These are phyloP conservation scores for Macrophya annulata DNA, from an alignment of 2,888 invertebrate genomes.

Conservation along the genomic window DNA sequence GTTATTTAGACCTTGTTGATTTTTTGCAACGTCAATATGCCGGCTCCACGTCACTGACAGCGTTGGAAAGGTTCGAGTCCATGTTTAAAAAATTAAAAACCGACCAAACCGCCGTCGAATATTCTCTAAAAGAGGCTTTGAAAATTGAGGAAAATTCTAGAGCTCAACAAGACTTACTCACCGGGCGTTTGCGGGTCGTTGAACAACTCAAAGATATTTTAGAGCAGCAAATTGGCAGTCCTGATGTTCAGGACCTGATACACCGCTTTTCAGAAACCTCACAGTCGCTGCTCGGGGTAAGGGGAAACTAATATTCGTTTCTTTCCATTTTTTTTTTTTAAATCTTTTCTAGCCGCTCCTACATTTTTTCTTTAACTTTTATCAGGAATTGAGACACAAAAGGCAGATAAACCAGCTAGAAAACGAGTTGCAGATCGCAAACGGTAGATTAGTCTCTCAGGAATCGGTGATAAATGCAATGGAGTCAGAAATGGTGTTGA, in stretches of 20 bases:
- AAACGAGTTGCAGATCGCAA: slow-evolving; percentile 67
- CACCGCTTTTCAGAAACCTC: slow-evolving; percentile 72
- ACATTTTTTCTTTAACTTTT: neutral
- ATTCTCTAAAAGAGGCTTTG: slow-evolving; percentile 64
- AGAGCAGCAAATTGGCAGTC: slow-evolving; percentile 74
- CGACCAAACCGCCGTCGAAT: slow-evolving; percentile 64
- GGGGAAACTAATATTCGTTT: neutral
- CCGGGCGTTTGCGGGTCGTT: slow-evolving; percentile 71
- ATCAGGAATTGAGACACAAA: slow-evolving; percentile 72
- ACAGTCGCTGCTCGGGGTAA: slow-evolving; percentile 70
- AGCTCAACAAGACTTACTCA: slow-evolving; percentile 70
- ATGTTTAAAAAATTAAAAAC: slow-evolving; percentile 63
- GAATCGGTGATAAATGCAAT: slow-evolving; percentile 67
- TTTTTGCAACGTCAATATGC: slow-evolving; percentile 73
- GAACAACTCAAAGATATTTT: slow-evolving; percentile 74
- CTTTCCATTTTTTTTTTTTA: neutral
- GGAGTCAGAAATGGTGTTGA: slow-evolving; percentile 71
- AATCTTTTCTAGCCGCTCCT: neutral
- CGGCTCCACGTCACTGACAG: slow-evolving; percentile 71
- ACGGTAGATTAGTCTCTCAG: slow-evolving; percentile 66
- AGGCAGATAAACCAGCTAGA: slow-evolving; percentile 71
- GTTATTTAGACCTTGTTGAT: slow-evolving; percentile 69
- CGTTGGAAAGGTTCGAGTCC: slow-evolving; percentile 68
- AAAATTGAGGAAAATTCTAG: slow-evolving; percentile 66
- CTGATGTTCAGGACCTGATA: slow-evolving; percentile 70